Percentiles rank a stretch among this genome's conserved stretches.
Evolutionary conservation across 2,113 vertebrate species (phyloP).

Genomic region (Ariopsis seemanni): DNA sequence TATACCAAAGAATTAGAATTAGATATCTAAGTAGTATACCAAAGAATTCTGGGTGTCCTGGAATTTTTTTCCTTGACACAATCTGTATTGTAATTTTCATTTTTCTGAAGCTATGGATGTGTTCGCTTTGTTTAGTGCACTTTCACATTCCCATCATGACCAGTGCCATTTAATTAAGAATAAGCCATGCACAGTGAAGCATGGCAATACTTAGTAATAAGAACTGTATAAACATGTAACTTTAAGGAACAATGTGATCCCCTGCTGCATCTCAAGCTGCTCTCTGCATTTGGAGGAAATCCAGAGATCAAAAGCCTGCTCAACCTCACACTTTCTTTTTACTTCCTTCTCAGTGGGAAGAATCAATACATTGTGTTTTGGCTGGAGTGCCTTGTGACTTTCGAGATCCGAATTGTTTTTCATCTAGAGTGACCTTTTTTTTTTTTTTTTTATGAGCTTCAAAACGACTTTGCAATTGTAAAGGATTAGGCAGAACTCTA

Average conservation of each 20-base stretch:
- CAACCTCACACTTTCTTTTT: not conserved
- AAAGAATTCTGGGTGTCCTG: not conserved
- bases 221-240: slow-evolving; percentile 13
- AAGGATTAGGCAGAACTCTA: not conserved
- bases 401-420: slow-evolving; percentile 34
- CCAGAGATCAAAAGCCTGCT: slow-evolving; percentile 14
- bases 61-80: not conserved
- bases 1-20: not conserved
- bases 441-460: not conserved
- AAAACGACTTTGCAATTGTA: slow-evolving; percentile 8
- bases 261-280: slow-evolving; percentile 20
- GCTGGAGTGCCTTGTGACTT: slow-evolving; percentile 20
- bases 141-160: slow-evolving; percentile 6
- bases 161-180: slow-evolving; percentile 2
- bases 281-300: slow-evolving; percentile 14
- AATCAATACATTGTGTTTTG: slow-evolving; percentile 19
- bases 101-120: not conserved
- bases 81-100: too few relatives aligned
- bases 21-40: not conserved
- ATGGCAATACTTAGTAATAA: slow-evolving; percentile 8
- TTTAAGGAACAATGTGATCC: slow-evolving; percentile 23
- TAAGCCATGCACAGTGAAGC: slow-evolving; percentile 1
- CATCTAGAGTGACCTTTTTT: slow-evolving; percentile 26
- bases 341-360: slow-evolving; percentile 20
- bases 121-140: not conserved